These are phyloP conservation scores for Drosophila meridiana DNA, from an alignment of 2,888 invertebrate genomes.

Conservation along the genomic window DNA sequence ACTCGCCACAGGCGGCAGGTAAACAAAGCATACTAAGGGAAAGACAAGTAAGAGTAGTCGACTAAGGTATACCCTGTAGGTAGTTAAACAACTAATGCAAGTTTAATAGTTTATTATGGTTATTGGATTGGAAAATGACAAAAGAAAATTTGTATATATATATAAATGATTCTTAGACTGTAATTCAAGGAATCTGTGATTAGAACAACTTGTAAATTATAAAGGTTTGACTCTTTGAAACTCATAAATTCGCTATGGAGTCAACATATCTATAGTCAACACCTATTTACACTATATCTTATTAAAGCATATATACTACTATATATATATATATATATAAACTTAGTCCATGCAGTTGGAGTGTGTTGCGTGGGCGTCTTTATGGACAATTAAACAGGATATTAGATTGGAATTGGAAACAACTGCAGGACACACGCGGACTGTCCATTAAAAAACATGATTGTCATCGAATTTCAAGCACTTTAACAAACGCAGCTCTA, in stretches of 20 bases:
- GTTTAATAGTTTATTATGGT: neutral
- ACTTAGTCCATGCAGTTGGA: neutral
- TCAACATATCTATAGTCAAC: neutral
- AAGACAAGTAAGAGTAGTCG: neutral
- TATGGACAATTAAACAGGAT: slow-evolving; percentile 65
- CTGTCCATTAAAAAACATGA: slow-evolving; percentile 47
- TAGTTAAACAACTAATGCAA: neutral
- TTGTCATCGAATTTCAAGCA: slow-evolving; percentile 48
- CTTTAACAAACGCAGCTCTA: slow-evolving; percentile 20
- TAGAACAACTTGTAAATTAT: no score
- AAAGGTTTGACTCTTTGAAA: no score
- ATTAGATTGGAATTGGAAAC: slow-evolving; percentile 42
- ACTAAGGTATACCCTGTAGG: neutral
- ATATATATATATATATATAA: neutral
- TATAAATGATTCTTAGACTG: neutral
- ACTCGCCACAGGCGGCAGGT: slow-evolving; percentile 9
- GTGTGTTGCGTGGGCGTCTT: neutral
- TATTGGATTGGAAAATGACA: neutral
- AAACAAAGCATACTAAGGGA: neutral
- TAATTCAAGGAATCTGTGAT: neutral
- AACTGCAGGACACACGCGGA: slow-evolving; percentile 45
- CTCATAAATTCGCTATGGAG: neutral
- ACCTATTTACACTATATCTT: neutral
- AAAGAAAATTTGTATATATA: no score
- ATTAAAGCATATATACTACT: no score